Evolutionary conservation across 2,888 invertebrate species (phyloP).

Genomic region (Trissolcus japonicus): DNA sequence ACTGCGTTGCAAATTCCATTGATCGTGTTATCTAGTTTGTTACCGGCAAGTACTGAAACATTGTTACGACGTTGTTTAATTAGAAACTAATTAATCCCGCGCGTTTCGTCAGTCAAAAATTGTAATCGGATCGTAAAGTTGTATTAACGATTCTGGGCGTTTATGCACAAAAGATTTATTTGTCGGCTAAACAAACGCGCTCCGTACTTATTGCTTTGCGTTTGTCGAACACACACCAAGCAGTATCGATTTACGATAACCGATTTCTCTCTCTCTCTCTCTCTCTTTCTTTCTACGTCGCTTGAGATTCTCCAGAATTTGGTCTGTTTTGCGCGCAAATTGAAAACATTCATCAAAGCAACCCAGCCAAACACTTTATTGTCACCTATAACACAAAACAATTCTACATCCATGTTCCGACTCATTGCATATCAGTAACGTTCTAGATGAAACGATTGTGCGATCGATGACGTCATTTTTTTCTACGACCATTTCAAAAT

Average conservation of each 20-base stretch:
- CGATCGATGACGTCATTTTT: conserved; percentile 11
- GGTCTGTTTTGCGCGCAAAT: conserved; percentile 56
- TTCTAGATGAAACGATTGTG: conserved; percentile 29
- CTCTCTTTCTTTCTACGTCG: conserved; percentile 25
- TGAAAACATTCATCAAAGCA: conserved; percentile 63
- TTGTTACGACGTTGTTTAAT: neutral
- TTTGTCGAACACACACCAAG: conserved; percentile 47
- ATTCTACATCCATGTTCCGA: conserved; percentile 46
- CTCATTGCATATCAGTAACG: conserved; percentile 43
- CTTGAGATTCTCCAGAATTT: conserved; percentile 36
- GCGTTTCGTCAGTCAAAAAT: conserved; percentile 2
- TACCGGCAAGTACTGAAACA: neutral
- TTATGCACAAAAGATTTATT: conserved; percentile 37
- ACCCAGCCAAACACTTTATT: conserved; percentile 39
- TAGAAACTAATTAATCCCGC: conserved; percentile 9
- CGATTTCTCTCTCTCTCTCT: too few relatives aligned
- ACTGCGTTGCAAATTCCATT: conserved; percentile 1
- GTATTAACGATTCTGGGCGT: conserved; percentile 13
- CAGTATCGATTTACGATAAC: conserved; percentile 51
- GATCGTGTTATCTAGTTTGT: conserved; percentile 21
- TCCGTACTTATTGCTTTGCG: conserved; percentile 49
- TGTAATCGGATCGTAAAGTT: conserved; percentile 12
- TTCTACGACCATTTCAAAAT: too few relatives aligned
- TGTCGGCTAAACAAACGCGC: conserved; percentile 34
- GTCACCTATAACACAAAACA: conserved; percentile 29